Conservation (phyloP, 2,113 vertebrate species). For the Excalfactoria chinensis region DNA sequence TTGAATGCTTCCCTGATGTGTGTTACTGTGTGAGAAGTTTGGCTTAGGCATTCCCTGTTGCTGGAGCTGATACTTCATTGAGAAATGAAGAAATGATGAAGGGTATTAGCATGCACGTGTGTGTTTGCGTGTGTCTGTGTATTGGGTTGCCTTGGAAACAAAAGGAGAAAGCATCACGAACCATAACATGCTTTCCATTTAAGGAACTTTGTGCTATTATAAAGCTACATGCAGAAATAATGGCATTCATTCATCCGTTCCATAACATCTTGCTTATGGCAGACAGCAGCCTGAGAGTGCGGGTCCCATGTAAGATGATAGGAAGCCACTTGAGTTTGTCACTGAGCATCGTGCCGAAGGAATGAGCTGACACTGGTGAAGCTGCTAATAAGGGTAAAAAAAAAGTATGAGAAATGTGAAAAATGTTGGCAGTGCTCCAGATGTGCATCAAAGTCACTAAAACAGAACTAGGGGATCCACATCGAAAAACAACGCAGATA, state of each 20-base stretch:
- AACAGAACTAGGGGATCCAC: neutral
- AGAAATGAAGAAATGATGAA: neutral
- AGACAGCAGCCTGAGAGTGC: neutral
- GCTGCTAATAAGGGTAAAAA: neutral
- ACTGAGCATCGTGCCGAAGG: neutral
- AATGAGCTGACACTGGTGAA: neutral
- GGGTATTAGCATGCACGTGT: neutral
- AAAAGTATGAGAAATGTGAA: neutral
- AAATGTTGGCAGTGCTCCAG: neutral
- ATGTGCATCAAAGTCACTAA: neutral
- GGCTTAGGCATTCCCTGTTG: neutral
- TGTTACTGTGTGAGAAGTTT: neutral
- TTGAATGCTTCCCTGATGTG: neutral
- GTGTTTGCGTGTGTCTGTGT: slow-evolving; percentile 23
- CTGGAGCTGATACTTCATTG: neutral
- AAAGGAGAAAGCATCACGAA: neutral
- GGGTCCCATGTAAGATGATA: neutral
- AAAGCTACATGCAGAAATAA: neutral
- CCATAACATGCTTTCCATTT: neutral
- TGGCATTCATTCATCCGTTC: neutral
- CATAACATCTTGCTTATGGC: neutral
- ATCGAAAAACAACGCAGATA: neutral
- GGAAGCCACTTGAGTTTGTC: neutral
- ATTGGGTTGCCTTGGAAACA: slow-evolving; percentile 41
- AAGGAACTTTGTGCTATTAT: neutral